Evolutionary conservation across 2,888 invertebrate species (phyloP).

Genomic region (Tenodera sinensis): DNA sequence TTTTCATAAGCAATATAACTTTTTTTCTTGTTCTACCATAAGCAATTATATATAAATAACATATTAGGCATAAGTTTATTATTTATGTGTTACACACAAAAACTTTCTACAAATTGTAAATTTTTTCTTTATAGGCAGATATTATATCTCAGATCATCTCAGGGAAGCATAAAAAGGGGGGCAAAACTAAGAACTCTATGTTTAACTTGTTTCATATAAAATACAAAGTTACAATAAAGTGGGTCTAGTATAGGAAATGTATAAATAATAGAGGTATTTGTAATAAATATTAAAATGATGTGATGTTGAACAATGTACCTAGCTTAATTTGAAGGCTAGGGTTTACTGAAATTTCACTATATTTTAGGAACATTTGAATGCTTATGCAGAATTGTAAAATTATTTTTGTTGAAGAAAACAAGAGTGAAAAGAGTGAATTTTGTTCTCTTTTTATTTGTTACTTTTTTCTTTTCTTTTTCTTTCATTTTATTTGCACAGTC

Average conservation of each 20-base stretch:
- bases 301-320: conserved; percentile 5
- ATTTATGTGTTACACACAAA: conserved; percentile 1
- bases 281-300: background rate
- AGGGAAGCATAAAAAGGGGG: conserved; percentile 14
- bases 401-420: conserved; percentile 21
- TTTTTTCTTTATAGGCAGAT: background rate
- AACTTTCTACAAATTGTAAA: background rate
- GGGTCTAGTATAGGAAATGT: background rate
- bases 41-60: background rate
- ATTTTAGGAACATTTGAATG: conserved; percentile 3
- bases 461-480: background rate
- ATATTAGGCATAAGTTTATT: background rate
- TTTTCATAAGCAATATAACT: background rate
- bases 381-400: conserved; percentile 11
- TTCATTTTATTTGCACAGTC: background rate
- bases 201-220: background rate
- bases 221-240: background rate
- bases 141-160: conserved; percentile 21
- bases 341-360: background rate
- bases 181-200: background rate
- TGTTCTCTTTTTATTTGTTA: background rate
- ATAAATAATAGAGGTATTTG: background rate
- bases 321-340: background rate
- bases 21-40: background rate
- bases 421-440: background rate